Conservation (phyloP, 2,888 invertebrate genomes). For the Ochropleura leucogaster region DNA sequence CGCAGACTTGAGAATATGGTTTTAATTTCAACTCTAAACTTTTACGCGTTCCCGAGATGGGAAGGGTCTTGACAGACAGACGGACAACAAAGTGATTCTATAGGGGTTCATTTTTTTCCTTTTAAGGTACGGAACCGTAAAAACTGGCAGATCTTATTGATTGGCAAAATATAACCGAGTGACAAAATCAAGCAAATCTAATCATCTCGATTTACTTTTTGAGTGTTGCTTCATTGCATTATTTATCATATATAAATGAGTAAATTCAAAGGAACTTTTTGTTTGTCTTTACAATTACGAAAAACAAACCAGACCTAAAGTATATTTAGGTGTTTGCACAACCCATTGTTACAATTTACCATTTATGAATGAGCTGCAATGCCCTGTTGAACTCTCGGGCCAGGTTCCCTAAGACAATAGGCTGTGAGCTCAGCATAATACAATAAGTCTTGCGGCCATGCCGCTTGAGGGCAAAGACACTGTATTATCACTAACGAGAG, state of each 20-base stretch:
- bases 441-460: constrained; percentile 72
- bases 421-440: constrained; percentile 62
- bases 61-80: too few species aligned
- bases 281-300: constrained; percentile 22
- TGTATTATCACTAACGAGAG: constrained; percentile 87
- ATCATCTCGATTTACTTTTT: background rate
- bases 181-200: background rate
- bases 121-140: background rate
- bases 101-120: too few species aligned
- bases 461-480: constrained; percentile 84
- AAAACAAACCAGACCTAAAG: constrained; percentile 25
- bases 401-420: constrained; percentile 62
- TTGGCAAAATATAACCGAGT: background rate
- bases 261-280: constrained; percentile 1
- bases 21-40: too few species aligned
- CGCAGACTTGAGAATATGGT: too few species aligned
- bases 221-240: too few species aligned
- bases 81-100: too few species aligned
- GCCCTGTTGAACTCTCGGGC: constrained; percentile 55
- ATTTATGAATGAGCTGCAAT: constrained; percentile 60
- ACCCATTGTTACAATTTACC: constrained; percentile 64
- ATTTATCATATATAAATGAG: too few species aligned
- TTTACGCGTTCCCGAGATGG: too few species aligned
- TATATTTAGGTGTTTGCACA: constrained; percentile 58
- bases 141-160: background rate